These are phyloP conservation scores for Brachypodius melanocephalos DNA, from an alignment of 2,113 vertebrate genomes.

Conservation along the genomic window DNA sequence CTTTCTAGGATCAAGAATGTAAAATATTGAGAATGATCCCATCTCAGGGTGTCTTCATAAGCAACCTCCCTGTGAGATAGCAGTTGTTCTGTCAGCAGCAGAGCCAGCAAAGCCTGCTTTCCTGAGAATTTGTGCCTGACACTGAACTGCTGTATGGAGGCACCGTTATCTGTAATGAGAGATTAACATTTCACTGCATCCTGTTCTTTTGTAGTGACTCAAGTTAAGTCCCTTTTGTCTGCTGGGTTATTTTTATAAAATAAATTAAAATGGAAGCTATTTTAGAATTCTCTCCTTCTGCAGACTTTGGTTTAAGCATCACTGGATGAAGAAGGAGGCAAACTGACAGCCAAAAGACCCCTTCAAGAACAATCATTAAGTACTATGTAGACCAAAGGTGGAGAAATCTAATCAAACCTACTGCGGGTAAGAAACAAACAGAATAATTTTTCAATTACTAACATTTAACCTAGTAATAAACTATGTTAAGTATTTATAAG, in stretches of 20 bases:
- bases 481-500: background rate
- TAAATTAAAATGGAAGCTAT: background rate
- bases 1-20: constrained; percentile 37
- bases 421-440: background rate
- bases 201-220: background rate
- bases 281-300: background rate
- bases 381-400: background rate
- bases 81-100: background rate
- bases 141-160: background rate
- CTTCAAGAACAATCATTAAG: background rate
- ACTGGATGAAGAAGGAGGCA: background rate
- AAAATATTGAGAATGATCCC: constrained; percentile 12
- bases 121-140: background rate
- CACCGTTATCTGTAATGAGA: rapidly evolving
- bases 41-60: background rate
- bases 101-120: background rate
- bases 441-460: background rate
- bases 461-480: background rate
- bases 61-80: constrained; percentile 18
- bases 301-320: background rate
- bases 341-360: background rate
- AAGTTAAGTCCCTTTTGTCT: background rate
- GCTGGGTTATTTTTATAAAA: background rate
- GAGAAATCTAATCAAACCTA: background rate
- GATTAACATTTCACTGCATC: background rate